These are phyloP conservation scores for Bettongia penicillata DNA, from an alignment of 2,113 vertebrate genomes.

Conservation along the genomic window DNA sequence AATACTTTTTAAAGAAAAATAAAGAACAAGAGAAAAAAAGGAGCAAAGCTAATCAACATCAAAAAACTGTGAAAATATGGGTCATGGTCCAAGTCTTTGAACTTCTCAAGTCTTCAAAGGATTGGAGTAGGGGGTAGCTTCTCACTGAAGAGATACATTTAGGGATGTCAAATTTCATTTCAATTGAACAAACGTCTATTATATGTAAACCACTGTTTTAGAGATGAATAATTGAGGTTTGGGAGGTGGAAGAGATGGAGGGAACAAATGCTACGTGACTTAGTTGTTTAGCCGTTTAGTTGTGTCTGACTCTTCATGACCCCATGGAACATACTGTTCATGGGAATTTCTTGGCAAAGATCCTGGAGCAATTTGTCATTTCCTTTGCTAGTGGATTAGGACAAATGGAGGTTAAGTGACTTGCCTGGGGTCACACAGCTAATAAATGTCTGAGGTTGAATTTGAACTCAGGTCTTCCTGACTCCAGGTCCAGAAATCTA, in stretches of 20 bases:
- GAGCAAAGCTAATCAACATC: background rate
- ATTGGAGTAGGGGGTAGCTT: too few relatives aligned
- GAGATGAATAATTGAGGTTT: background rate
- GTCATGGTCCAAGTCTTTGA: background rate
- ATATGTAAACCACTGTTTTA: background rate
- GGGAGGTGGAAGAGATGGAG: background rate
- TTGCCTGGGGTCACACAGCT: background rate
- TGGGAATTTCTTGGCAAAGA: background rate
- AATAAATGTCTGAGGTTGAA: background rate
- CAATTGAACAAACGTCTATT: background rate
- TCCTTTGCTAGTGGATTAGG: background rate
- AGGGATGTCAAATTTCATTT: background rate
- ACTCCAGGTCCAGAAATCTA: background rate
- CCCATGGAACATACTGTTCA: background rate
- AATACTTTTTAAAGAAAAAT: background rate
- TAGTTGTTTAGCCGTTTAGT: background rate
- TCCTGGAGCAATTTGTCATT: background rate
- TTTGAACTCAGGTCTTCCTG: background rate
- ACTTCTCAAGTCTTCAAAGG: background rate
- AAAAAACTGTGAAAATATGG: background rate
- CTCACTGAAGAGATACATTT: background rate
- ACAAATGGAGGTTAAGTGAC: background rate
- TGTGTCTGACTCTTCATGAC: background rate
- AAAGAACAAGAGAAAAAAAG: background rate
- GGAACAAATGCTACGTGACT: background rate